Evolutionary conservation across 2,797 vertebrate genomes (phyloP).

Genomic region (Cirrhinus mrigala): DNA sequence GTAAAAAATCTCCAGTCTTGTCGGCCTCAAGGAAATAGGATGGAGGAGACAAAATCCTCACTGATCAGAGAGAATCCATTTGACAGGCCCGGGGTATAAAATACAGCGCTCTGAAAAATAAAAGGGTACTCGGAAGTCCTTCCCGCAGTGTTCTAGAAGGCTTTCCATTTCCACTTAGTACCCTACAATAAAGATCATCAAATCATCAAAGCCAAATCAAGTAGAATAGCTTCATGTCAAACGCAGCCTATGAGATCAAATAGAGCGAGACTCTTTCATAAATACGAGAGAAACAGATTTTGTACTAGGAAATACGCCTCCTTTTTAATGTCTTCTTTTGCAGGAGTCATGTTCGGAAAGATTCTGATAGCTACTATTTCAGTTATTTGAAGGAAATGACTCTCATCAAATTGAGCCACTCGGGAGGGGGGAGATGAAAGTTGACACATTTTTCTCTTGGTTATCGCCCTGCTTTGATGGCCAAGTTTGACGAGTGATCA

Average conservation of each 20-base stretch:
- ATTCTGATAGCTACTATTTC: neutral
- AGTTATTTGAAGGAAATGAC: slow-evolving; percentile 34
- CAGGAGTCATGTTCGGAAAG: neutral
- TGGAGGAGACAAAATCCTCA: slow-evolving; percentile 8
- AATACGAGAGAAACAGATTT: slow-evolving; percentile 12
- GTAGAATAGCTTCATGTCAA: neutral
- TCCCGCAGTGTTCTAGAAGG: neutral
- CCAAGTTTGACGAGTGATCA: slow-evolving; percentile 21
- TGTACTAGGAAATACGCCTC: neutral
- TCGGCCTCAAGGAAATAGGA: slow-evolving; percentile 5
- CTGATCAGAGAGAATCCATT: slow-evolving; percentile 35
- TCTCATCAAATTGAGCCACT: slow-evolving; percentile 7
- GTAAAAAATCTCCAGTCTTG: slow-evolving; percentile 16
- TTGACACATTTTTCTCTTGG: neutral
- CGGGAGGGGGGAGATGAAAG: neutral
- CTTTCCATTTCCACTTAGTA: neutral
- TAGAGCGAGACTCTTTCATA: neutral
- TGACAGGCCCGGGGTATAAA: neutral
- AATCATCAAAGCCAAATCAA: slow-evolving; percentile 4
- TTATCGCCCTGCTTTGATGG: neutral
- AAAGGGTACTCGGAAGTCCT: neutral
- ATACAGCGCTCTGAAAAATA: slow-evolving; percentile 10
- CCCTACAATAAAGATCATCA: slow-evolving; percentile 6
- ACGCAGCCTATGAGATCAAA: neutral
- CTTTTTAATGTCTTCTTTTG: slow-evolving; percentile 10